These are phyloP conservation scores for Elmis aenea DNA, from an alignment of 2,888 invertebrate genomes.

Conservation along the genomic window DNA sequence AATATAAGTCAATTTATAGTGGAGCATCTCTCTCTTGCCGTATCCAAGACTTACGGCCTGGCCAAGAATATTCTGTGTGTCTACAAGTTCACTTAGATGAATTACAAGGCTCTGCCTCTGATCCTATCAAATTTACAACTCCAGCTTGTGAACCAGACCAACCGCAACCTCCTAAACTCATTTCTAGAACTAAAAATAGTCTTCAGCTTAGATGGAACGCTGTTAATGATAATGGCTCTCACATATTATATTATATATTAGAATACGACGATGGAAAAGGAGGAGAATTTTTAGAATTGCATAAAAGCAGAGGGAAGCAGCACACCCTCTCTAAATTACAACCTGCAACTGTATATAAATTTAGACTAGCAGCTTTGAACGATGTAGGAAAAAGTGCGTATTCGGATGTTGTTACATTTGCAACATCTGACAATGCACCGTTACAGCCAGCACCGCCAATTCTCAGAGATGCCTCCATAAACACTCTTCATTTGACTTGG, in stretches of 20 bases:
- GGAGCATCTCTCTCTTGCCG: slow-evolving; percentile 72
- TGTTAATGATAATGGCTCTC: slow-evolving; percentile 74
- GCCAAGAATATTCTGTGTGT: slow-evolving; percentile 81
- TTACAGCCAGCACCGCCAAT: slow-evolving; percentile 72
- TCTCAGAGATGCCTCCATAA: slow-evolving; percentile 59
- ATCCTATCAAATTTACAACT: slow-evolving; percentile 75
- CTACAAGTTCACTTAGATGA: slow-evolving; percentile 73
- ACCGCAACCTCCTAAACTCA: slow-evolving; percentile 66
- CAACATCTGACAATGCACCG: slow-evolving; percentile 78
- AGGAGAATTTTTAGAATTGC: slow-evolving; percentile 66
- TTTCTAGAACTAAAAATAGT: slow-evolving; percentile 65
- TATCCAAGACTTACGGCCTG: slow-evolving; percentile 79
- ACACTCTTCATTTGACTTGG: slow-evolving; percentile 69
- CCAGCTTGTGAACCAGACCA: slow-evolving; percentile 76
- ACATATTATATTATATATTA: slow-evolving; percentile 68
- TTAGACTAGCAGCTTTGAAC: slow-evolving; percentile 80
- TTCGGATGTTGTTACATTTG: slow-evolving; percentile 62
- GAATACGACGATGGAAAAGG: slow-evolving; percentile 71
- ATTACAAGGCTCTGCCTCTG: slow-evolving; percentile 69
- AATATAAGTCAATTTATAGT: slow-evolving; percentile 80
- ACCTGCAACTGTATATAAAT: slow-evolving; percentile 74
- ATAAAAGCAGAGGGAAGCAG: slow-evolving; percentile 69
- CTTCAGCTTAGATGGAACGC: slow-evolving; percentile 68
- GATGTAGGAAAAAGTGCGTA: slow-evolving; percentile 71
- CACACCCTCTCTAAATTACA: slow-evolving; percentile 70